These are phyloP conservation scores for Lepidocyrtoides sp. DNA, from an alignment of 2,888 invertebrate genomes.

Conservation along the genomic window DNA sequence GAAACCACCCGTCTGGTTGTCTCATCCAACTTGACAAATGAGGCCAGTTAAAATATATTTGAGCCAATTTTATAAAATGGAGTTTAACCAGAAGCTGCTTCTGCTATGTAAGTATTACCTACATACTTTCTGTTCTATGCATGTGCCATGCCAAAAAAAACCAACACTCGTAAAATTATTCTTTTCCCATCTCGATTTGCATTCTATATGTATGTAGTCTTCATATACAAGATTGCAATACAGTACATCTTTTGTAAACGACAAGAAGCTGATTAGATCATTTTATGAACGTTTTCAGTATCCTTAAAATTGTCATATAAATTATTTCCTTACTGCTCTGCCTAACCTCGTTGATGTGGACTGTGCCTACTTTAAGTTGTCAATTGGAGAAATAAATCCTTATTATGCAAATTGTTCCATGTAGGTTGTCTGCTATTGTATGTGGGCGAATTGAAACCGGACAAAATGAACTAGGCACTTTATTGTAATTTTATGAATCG, in stretches of 20 bases:
- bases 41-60: slow-evolving; percentile 54
- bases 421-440: background rate
- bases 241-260: slow-evolving; percentile 1
- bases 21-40: slow-evolving; percentile 56
- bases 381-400: slow-evolving; percentile 24
- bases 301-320: slow-evolving; percentile 29
- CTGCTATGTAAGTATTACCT: slow-evolving; percentile 54
- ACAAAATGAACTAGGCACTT: slow-evolving; percentile 13
- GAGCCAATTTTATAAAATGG: slow-evolving; percentile 62
- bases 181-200: slow-evolving; percentile 4
- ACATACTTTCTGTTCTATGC: background rate
- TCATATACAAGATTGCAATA: background rate
- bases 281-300: slow-evolving; percentile 28
- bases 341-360: background rate
- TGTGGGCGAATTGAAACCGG: slow-evolving; percentile 55
- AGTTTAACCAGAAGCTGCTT: slow-evolving; percentile 52
- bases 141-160: slow-evolving; percentile 2
- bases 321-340: slow-evolving; percentile 42
- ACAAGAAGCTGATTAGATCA: slow-evolving; percentile 47
- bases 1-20: slow-evolving; percentile 49
- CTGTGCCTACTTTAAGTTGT: background rate
- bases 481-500: background rate
- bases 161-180: background rate
- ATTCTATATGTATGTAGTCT: background rate
- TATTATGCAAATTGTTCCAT: slow-evolving; percentile 46